Conservation (phyloP, 2,113 vertebrate genomes). For the Phasianus colchicus region DNA sequence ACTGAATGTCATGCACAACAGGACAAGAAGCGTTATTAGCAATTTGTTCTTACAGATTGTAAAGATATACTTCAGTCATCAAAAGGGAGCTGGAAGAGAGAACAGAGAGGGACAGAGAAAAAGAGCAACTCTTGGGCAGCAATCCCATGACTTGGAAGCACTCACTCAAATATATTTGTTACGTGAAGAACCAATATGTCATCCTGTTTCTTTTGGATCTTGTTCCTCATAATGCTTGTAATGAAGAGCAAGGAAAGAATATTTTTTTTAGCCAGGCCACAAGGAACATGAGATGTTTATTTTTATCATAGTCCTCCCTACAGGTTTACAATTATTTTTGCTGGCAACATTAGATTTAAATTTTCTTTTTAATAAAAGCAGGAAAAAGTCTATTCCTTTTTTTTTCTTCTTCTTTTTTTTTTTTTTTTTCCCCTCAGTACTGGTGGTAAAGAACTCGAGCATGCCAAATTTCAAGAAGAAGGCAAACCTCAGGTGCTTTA, state of each 20-base stretch:
- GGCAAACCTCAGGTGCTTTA: background rate
- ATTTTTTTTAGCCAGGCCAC: slow-evolving; percentile 39
- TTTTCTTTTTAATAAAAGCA: slow-evolving; percentile 11
- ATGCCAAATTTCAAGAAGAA: background rate
- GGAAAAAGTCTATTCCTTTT: background rate
- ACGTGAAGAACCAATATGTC: background rate
- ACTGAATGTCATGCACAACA: background rate
- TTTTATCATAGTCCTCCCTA: slow-evolving; percentile 10
- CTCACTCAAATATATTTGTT: background rate
- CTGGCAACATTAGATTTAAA: slow-evolving; percentile 16
- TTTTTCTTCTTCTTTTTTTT: background rate
- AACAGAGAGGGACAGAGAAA: background rate
- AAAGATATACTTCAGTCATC: background rate
- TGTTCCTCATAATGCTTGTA: background rate
- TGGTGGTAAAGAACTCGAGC: background rate
- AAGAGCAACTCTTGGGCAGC: background rate
- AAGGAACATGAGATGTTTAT: slow-evolving; percentile 17
- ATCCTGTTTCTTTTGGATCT: slow-evolving; percentile 11
- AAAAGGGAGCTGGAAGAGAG: background rate
- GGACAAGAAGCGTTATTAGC: background rate
- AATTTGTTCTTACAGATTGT: background rate
- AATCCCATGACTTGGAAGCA: background rate
- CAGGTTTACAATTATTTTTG: slow-evolving; percentile 26
- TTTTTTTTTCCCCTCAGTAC: background rate
- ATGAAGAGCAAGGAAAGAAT: background rate